Base-by-base conservation (phyloP, 23 tunicate genomes). In the Clavelina lepadiformis region DNA sequence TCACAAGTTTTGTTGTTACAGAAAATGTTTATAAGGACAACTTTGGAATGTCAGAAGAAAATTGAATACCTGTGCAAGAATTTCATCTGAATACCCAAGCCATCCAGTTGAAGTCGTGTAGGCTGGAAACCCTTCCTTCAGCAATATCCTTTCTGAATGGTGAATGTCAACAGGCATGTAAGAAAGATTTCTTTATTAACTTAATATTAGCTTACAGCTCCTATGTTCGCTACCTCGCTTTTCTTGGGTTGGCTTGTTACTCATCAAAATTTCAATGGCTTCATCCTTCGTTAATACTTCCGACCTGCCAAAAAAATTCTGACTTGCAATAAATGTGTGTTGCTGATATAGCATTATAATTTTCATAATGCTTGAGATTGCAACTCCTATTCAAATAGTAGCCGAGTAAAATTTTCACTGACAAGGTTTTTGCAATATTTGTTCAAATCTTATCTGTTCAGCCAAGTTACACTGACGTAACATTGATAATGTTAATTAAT, bases 61-160 rank as follows among this genome's bases (percentile, higher is more conserved):
- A 30, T 23, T 28, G 13, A 35, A 37, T 70, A 86, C 95, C 46
- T 86, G 25, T 26, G 35, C 63, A 23, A 86, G 81, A n/a, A 63
- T 64, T 51, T 78, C 77, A 57, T 89, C 97, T 1, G 89, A 65
- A 53, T 89, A 89, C 5, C 97, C 97, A 2, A 89, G 68, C 97
- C 97, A 89, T 2, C 89, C 97, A 15, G 73, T 85, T 0, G 97
- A 89, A 1, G 97, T 89, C 19, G 97, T 89, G 70, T 89, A 89
- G 0, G 97, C 97, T 11, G 97, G 97, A 55, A 75, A 89, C 4
- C 97, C 97, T 31, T 70, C 68, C 21, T 69, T 45, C 37, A 62
- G 68, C 58, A 89, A 51, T 3, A 18, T 44, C 20, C 46, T 33
- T 46, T 89, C 97, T 85, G 62, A 52, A 61, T 41, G 49, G 38